Conservation (phyloP, 2,113 vertebrate species). For the Forbesichthys papilliferus region DNA sequence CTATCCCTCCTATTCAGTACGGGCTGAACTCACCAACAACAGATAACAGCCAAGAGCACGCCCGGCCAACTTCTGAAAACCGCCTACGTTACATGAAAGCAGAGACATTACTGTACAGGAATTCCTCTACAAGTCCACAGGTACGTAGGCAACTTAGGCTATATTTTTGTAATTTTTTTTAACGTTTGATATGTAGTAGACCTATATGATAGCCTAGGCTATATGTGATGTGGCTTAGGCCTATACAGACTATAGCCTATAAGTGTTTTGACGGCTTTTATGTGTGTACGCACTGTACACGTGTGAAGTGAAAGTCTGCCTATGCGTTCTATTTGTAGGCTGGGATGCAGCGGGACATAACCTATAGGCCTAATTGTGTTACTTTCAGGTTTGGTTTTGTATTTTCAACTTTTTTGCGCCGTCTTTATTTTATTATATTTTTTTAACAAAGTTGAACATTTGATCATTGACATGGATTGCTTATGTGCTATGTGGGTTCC, state of each 20-base stretch:
- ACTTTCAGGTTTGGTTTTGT: neutral
- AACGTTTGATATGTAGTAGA: constrained; percentile 4
- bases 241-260: neutral
- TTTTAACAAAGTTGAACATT: neutral
- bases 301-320: constrained; percentile 42
- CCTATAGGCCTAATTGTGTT: too few species aligned
- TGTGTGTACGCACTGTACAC: constrained; percentile 23
- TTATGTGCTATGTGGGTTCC: too few species aligned
- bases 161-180: neutral
- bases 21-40: constrained; percentile 33
- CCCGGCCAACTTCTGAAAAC: constrained; percentile 21
- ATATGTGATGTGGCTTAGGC: constrained; percentile 18
- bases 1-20: constrained; percentile 50
- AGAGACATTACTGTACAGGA: constrained; percentile 36
- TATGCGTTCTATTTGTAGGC: neutral
- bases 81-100: too few species aligned
- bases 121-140: constrained; percentile 9
- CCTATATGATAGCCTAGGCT: neutral
- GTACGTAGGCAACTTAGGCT: too few species aligned
- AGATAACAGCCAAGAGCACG: constrained; percentile 53
- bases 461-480: neutral
- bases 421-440: too few species aligned
- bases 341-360: neutral
- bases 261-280: too few species aligned
- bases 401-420: too few species aligned